Conservation (phyloP, 2,888 invertebrate species). For the Dexiosoma caninum region DNA sequence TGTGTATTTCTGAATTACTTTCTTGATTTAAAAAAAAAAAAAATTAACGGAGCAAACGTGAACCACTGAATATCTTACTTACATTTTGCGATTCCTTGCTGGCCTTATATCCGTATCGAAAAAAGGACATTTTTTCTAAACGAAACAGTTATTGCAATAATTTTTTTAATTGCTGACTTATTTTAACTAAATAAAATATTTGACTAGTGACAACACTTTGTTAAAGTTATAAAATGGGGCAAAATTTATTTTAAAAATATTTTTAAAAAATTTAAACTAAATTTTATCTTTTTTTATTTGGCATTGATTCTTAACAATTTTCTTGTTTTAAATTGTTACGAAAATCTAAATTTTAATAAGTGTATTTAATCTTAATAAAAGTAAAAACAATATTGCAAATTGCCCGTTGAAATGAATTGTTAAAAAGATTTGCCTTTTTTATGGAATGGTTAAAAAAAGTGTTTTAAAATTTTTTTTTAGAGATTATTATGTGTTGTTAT, state of each 20-base stretch:
- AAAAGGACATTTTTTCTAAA: not conserved
- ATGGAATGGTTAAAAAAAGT: not conserved
- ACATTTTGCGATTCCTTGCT: constrained; percentile 29
- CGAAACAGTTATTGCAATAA: constrained; percentile 1
- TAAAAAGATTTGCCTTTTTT: not conserved
- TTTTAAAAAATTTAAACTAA: constrained; percentile 24
- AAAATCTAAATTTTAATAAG: constrained; percentile 15
- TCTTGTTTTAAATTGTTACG: constrained; percentile 57
- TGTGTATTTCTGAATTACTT: too few species aligned
- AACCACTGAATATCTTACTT: too few species aligned
- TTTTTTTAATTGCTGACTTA: constrained; percentile 24
- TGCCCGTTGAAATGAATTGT: constrained; percentile 19
- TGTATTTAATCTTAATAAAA: constrained; percentile 9
- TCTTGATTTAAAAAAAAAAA: too few species aligned
- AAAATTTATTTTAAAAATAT: constrained; percentile 2
- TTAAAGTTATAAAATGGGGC: constrained; percentile 23
- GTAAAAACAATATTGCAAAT: constrained; percentile 43
- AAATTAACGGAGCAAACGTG: too few species aligned
- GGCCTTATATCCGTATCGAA: constrained; percentile 38
- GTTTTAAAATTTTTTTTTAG: too few species aligned
- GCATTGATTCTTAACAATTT: constrained; percentile 57
- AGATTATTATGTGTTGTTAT: not conserved
- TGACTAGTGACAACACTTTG: constrained; percentile 50
- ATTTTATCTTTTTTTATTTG: constrained; percentile 25
- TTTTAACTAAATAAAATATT: constrained; percentile 52